Evolutionary conservation across 2,888 invertebrate species (phyloP).

Genomic region (Latrodectus elegans): DNA sequence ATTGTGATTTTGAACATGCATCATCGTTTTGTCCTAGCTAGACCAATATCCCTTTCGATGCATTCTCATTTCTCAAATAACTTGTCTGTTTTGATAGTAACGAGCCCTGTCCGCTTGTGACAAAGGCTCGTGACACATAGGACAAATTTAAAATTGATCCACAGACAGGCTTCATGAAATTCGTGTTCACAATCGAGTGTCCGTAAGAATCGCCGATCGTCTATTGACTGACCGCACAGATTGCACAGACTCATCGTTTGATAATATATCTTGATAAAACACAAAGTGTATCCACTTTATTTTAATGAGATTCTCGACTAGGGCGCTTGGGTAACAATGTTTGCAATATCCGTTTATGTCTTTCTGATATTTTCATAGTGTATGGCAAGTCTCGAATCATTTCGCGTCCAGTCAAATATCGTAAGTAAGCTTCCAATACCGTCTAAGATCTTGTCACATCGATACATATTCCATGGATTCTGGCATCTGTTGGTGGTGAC

Average conservation of each 20-base stretch:
- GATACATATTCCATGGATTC: neutral
- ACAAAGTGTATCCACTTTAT: neutral
- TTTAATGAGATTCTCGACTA: neutral
- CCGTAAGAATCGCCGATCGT: neutral
- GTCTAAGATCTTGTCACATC: neutral
- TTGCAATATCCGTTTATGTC: neutral
- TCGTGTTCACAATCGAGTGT: neutral
- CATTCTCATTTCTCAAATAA: too few relatives aligned
- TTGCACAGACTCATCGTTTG: neutral
- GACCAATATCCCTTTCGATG: too few relatives aligned
- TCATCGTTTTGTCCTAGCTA: too few relatives aligned
- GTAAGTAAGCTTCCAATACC: neutral
- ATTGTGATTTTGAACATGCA: too few relatives aligned
- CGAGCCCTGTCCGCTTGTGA: neutral
- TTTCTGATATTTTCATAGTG: neutral
- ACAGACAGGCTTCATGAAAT: neutral
- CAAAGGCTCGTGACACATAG: neutral
- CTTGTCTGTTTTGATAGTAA: too few relatives aligned
- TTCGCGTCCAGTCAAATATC: neutral
- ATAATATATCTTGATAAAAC: neutral
- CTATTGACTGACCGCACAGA: neutral
- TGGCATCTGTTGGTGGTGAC: neutral
- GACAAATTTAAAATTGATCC: neutral
- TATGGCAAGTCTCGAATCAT: neutral
- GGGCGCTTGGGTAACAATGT: neutral